Percentiles rank a stretch among this genome's conserved stretches.
phyloP scores from a whole-genome alignment of 2,797 vertebrate genomes.

The Sebastes iracundus region DNA sequence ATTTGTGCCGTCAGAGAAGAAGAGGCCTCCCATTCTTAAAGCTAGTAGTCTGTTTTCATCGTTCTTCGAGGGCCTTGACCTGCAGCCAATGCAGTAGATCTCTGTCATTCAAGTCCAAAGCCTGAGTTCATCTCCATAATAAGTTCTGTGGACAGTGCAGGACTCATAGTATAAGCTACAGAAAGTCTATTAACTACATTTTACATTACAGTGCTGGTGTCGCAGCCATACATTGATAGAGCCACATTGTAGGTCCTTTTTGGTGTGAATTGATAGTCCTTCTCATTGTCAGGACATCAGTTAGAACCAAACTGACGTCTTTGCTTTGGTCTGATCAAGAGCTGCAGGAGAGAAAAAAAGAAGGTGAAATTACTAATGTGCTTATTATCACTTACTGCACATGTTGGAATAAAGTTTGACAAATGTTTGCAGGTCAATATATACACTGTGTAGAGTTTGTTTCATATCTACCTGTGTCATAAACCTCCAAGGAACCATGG shows the following conservation, averaged over 20 bases:
- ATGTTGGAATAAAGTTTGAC: background rate
- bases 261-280: constrained; percentile 40
- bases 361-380: background rate
- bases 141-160: constrained; percentile 56
- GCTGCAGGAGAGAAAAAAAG: constrained; percentile 74
- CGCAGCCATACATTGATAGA: constrained; percentile 46
- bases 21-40: constrained; percentile 53
- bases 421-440: background rate
- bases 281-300: constrained; percentile 47
- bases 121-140: constrained; percentile 63
- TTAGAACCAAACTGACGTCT: constrained; percentile 93
- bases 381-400: background rate
- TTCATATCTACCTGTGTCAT: constrained; percentile 88
- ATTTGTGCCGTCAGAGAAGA: constrained; percentile 53
- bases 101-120: constrained; percentile 58
- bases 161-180: constrained; percentile 16
- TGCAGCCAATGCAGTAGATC: constrained; percentile 50
- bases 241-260: constrained; percentile 50
- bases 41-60: constrained; percentile 61
- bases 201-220: constrained; percentile 70
- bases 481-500: constrained; percentile 92
- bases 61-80: constrained; percentile 47
- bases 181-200: constrained; percentile 48
- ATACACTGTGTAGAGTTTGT: background rate
- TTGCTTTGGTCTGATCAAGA: constrained; percentile 92